Evolutionary conservation across 2,113 vertebrate genomes (phyloP), one percentile per base, ranked within the genome.

Genomic region (Elephas maximus): DNA sequence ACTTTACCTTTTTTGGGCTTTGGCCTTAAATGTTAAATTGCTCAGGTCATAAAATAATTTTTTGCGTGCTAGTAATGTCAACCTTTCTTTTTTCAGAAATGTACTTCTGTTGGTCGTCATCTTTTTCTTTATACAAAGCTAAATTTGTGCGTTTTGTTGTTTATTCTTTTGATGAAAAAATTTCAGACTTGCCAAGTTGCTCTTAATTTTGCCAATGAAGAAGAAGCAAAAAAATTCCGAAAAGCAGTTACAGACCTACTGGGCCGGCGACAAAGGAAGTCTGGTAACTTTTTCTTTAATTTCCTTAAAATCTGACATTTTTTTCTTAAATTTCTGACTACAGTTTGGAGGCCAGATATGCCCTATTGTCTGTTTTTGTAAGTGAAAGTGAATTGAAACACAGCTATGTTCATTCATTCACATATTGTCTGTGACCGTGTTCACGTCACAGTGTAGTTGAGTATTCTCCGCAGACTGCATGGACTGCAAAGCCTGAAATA

Each of bases 201-300:
- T 98, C 99, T 99, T 98, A 99, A 99, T 99, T 99, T 99, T 97
- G 99, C 99, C 97, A 99, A 99, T 91, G 99, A 99, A 99, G 99
- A 99, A 98, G 99, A 99, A 98, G 99, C 99, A 97, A 99, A 99
- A 98, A 99, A 99, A 97, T 99, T 99, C 98, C 98, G 99, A 97
- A 99, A 98, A 96, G 99, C 99, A 91, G 98, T 99, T 98, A 99
- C 98, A 93, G 99, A 99, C 92, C 98, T 99, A 96, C 98, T 99
- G 98, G 99, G 99, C 98, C 99, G 99, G 90, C 98, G 99, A 65
- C 99, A 99, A 88, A 99, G 99, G 96, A 99, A 99, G 98, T 99
- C 99, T 79, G 99, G 99, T 99, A 98, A 96, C 90, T 73, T 60
- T 95, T 71, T 18, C 9, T 2, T 45, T 65, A 14, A 57, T 11